phyloP scores from a whole-genome alignment of 2,888 invertebrate species.

The Tetramorium bicarinatum region DNA sequence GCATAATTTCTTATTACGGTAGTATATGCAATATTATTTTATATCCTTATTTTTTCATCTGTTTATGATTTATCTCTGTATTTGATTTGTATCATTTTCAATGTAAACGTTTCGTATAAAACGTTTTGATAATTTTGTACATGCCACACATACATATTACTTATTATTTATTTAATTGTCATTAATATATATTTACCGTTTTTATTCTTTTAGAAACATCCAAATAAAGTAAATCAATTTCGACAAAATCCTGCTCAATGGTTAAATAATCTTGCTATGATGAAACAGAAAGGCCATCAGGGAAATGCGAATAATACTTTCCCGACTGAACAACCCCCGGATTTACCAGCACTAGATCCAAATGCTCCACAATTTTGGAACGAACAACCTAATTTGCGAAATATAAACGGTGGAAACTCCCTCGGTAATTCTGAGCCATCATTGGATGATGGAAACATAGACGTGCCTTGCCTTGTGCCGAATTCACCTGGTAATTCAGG shows the following conservation, averaged over 20 bases:
- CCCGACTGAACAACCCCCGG: conserved; percentile 84
- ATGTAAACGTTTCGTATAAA: background rate
- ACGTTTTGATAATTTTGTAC: background rate
- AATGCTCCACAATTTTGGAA: conserved; percentile 85
- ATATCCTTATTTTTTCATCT: background rate
- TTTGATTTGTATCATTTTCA: background rate
- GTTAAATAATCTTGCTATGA: conserved; percentile 92
- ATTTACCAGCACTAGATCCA: conserved; percentile 84
- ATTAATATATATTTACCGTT: conserved; percentile 40
- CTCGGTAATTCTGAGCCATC: conserved; percentile 85
- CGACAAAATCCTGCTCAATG: conserved; percentile 94
- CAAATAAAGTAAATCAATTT: conserved; percentile 95
- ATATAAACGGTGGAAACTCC: conserved; percentile 84
- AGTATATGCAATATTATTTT: background rate
- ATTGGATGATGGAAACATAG: conserved; percentile 85
- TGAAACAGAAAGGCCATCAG: conserved; percentile 90
- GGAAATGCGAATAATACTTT: conserved; percentile 85
- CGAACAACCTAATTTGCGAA: conserved; percentile 84
- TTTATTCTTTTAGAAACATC: conserved; percentile 92
- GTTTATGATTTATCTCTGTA: background rate
- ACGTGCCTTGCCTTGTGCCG: conserved; percentile 86
- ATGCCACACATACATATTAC: background rate
- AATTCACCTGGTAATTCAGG: conserved; percentile 85
- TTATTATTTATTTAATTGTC: conserved; percentile 33
- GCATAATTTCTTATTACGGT: background rate